Conservation (phyloP, 2,797 vertebrate genomes). For the Platalea minor region DNA sequence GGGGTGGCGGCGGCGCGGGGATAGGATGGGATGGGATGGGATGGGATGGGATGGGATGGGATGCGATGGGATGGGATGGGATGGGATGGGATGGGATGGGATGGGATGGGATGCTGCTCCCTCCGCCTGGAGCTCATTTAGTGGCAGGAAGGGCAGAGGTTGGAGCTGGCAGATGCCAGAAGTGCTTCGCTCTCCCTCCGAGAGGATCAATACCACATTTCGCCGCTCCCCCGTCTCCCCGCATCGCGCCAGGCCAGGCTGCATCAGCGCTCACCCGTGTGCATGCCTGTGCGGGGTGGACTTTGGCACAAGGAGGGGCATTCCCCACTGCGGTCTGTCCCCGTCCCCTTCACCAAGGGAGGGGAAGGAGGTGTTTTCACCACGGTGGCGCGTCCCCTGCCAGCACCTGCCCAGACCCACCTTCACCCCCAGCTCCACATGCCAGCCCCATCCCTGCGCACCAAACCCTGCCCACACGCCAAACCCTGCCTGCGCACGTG, state of each 20-base stretch:
- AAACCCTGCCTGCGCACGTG: not conserved
- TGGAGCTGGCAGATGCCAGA: not conserved
- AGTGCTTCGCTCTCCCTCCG: not conserved
- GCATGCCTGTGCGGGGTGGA: not conserved
- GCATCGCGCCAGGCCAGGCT: not conserved
- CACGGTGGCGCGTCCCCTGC: not conserved
- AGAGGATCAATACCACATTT: constrained; percentile 3
- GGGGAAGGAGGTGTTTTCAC: not conserved
- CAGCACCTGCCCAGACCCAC: not conserved
- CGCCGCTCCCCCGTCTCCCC: not conserved
- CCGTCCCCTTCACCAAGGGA: not conserved
- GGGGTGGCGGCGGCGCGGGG: not conserved
- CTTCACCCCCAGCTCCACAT: not conserved
- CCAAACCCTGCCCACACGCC: not conserved
- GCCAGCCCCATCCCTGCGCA: not conserved
- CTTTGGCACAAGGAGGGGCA: not conserved
- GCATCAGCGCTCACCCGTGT: accelerated
- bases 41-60: not conserved
- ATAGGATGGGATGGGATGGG: not conserved
- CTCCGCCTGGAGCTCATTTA: constrained; percentile 1
- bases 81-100: not conserved
- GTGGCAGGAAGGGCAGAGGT: not conserved
- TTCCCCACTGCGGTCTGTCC: not conserved
- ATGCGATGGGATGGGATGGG: not conserved
- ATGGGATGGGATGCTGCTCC: not conserved